Evolutionary conservation across 2,797 vertebrate genomes (phyloP), one percentile per base, ranked within the genome.

Genomic region (Varecia variegata): DNA sequence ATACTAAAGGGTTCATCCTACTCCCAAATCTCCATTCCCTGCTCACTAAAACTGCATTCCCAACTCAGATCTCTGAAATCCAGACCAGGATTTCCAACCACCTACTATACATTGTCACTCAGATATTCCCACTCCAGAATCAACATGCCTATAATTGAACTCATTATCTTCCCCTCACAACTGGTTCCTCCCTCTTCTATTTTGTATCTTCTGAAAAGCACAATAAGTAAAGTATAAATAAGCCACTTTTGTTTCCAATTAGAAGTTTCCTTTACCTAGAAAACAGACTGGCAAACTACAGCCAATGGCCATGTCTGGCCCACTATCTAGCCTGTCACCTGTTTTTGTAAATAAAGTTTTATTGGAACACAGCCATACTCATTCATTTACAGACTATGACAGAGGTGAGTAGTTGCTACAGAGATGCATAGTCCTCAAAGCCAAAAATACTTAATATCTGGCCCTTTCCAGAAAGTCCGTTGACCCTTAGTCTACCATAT

Each of bases 11-110:
- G n/a, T 82, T 60, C 27, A 52, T 40, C 70, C 54, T 54, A 60
- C 18, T 70, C 50, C 43, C 30, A 88, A 71, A 71, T 43, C 27
- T 83, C 45, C 62, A 73, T 81, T 76, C 18, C 50, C 45, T 43
- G 27, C 68, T 77, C 62, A 76, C 14, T 38, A 58, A 83, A 93
- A 86, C 54, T n/a, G 83, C 14, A 5, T 47, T 71, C 30, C 35
- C 60, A 90, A 76, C n/a, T 80, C 56, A n/a, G 54, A 76, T 71
- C 81, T 94, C 80, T 82, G 12, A 92, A 89, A 82, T 60, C 40
- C 40, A 50, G 38, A 90, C 52, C 47, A 94, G 14, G 20, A 82
- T 86, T 93, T 92, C 81, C 50, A 86, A 54, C 11, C 35, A 89
- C 73, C 13, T 30, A 74, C 52, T 47, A 81, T 6, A 54, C 27